Evolutionary conservation across 2,113 vertebrate species (phyloP), one percentile per base, ranked within the genome.

Genomic region (Brachypodius melanocephalos): DNA sequence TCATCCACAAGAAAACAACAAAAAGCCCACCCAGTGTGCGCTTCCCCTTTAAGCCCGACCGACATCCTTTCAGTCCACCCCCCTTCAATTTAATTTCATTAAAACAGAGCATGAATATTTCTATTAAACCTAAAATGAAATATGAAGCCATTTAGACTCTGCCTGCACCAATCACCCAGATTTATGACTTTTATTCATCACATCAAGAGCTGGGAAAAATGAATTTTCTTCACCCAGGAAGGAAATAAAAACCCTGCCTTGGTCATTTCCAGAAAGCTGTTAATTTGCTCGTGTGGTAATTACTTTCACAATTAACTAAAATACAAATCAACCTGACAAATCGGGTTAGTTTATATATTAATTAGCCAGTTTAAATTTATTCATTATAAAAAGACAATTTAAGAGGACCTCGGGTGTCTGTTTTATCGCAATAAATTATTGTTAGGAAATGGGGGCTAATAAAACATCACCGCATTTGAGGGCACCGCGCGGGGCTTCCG

Each of bases 261-360:
- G 98, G 98, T 98, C 98, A 99, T 99, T 99, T 98, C 98, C 98
- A 98, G 98, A 99, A 98, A 99, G 98, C 98, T 98, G 98, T 99
- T 99, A 98, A 99, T 99, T 99, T 98, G 98, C 98, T 97, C 98
- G 34, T 97, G 98, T 98, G 98, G 98, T 99, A 99, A 99, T 99
- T 99, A 99, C 99, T 98, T 99, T 99, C 98, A 99, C 99, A 99
- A 99, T 99, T 99, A 99, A 99, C 98, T 99, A 97, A 99, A 99
- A 99, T 98, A 99, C 99, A 99, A 99, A 99, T 99, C 99, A 99
- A 98, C 91, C 97, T 99, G 99, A 99, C 99, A 99, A 99, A 99
- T 99, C 59, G 98, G 96, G 97, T 98, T 98, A 99, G 98, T 99
- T 99, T 99, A 99, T 98, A 99, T 99, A 99, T 99, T 99, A 99